phyloP scores from a whole-genome alignment of 2,797 vertebrate species.

The Poecilia velifera region DNA sequence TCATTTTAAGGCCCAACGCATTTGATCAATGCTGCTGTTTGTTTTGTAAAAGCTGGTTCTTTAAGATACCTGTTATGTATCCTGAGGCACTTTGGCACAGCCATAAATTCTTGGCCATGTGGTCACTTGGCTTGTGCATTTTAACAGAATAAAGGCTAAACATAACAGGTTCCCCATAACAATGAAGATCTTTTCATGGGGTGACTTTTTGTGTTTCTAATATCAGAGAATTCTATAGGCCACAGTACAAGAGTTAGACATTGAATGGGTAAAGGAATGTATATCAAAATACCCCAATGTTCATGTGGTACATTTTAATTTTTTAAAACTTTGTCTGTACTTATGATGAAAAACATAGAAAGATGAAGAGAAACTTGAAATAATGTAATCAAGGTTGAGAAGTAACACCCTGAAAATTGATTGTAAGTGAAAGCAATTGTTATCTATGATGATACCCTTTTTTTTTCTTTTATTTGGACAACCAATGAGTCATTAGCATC shows the following conservation, averaged over 20 bases:
- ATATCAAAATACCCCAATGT: background rate
- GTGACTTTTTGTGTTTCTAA: slow-evolving; percentile 5
- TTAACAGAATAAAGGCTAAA: slow-evolving; percentile 31
- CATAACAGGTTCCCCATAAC: slow-evolving; percentile 35
- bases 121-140: slow-evolving; percentile 40
- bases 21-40: background rate
- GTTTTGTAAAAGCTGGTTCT: slow-evolving; percentile 13
- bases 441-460: slow-evolving; percentile 41
- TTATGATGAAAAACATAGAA: background rate
- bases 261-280: background rate
- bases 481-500: slow-evolving; percentile 65
- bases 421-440: slow-evolving; percentile 23
- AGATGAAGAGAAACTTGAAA: slow-evolving; percentile 19
- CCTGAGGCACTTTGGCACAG: slow-evolving; percentile 43
- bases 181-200: slow-evolving; percentile 1
- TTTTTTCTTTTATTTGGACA: slow-evolving; percentile 41
- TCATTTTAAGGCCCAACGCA: slow-evolving; percentile 1
- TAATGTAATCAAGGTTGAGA: slow-evolving; percentile 19
- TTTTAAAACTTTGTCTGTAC: slow-evolving; percentile 14
- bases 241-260: background rate
- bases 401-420: slow-evolving; percentile 25
- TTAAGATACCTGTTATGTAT: slow-evolving; percentile 12
- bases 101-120: slow-evolving; percentile 12
- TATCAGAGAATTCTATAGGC: background rate
- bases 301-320: background rate